phyloP scores from a whole-genome alignment of 2,113 vertebrate species.

The Columba janthina region DNA sequence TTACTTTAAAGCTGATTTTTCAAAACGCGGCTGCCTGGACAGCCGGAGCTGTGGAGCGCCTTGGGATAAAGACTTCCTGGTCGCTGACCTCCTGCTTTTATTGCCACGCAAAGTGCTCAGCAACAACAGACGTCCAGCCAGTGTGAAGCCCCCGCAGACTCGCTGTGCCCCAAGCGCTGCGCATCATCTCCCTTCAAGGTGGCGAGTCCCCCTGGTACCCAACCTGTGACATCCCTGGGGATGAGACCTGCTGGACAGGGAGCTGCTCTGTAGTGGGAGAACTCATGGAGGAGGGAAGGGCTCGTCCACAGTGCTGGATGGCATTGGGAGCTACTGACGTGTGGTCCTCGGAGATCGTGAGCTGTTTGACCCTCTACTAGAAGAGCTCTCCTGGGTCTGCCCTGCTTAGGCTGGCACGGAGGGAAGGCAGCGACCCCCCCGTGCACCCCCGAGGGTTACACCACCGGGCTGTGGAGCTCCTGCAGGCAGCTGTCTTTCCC shows the following conservation, averaged over 20 bases:
- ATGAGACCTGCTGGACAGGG: not conserved
- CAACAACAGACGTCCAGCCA: not conserved
- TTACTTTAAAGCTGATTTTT: constrained; percentile 50
- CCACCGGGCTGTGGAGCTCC: not conserved
- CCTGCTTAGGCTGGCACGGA: not conserved
- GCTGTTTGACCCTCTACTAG: rapidly evolving
- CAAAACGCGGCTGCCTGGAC: not conserved
- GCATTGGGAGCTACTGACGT: rapidly evolving
- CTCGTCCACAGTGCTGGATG: rapidly evolving
- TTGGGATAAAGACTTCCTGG: constrained; percentile 32
- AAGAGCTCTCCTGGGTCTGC: not conserved
- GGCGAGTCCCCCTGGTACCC: too few species aligned
- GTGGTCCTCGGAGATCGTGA: rapidly evolving
- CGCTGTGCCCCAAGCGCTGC: rapidly evolving
- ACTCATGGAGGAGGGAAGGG: not conserved
- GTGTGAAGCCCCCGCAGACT: rapidly evolving
- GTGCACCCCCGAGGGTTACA: not conserved
- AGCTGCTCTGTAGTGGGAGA: too few species aligned
- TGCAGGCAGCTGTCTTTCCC: constrained; percentile 34
- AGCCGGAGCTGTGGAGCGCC: not conserved
- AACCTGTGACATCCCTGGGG: rapidly evolving
- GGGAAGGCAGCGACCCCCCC: not conserved
- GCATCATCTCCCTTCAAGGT: not conserved
- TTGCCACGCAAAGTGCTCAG: not conserved
- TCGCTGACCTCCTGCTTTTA: constrained; percentile 27